Evolutionary conservation across 2,113 vertebrate genomes (phyloP).

Genomic region (Dasyprocta punctata): DNA sequence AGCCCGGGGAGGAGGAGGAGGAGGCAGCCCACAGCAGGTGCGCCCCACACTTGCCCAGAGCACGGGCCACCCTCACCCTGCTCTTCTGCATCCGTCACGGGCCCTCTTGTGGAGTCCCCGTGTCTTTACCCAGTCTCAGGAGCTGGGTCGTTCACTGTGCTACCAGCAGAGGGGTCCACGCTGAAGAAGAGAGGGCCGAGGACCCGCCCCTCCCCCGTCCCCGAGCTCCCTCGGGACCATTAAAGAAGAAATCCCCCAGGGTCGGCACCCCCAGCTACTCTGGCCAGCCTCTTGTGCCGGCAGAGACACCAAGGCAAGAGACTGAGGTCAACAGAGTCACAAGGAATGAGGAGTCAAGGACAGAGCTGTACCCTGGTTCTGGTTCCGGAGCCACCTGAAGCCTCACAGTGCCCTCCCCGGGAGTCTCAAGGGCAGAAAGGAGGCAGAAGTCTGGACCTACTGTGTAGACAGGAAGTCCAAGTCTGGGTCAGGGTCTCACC

Average conservation of each 20-base stretch:
- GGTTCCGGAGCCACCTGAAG: fast-evolving
- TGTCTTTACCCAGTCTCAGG: fast-evolving
- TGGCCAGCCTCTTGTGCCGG: neutral
- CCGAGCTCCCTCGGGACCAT: neutral
- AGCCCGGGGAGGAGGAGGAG: neutral
- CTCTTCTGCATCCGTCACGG: fast-evolving
- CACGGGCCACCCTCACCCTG: fast-evolving
- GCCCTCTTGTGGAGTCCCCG: neutral
- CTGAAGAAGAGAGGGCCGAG: neutral
- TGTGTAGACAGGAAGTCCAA: fast-evolving
- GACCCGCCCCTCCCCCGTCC: too few relatives aligned
- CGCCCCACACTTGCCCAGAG: neutral
- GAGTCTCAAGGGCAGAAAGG: neutral
- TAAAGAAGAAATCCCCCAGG: neutral
- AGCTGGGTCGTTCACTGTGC: neutral
- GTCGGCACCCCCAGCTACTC: fast-evolving
- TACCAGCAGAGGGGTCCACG: neutral
- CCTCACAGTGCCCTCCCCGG: neutral
- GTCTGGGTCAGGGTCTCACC: too few relatives aligned
- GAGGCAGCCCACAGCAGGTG: fast-evolving
- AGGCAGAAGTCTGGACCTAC: fast-evolving
- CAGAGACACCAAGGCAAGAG: neutral
- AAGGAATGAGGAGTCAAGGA: fast-evolving
- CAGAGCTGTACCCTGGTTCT: fast-evolving
- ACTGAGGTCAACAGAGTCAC: neutral